Conservation (phyloP, 2,888 invertebrate species). For the Pterostichus madidus region DNA sequence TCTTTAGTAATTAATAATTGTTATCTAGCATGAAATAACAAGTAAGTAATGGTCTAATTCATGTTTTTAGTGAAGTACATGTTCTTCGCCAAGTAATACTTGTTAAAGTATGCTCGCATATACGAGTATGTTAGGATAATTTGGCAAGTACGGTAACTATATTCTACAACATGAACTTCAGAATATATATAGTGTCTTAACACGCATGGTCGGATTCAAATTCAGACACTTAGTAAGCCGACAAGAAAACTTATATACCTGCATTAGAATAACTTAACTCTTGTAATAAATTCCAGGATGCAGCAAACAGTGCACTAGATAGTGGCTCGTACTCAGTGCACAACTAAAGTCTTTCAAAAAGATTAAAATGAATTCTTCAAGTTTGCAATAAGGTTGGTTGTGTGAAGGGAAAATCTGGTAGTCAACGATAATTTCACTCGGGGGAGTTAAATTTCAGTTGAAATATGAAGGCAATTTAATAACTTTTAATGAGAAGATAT, state of each 20-base stretch:
- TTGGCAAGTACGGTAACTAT: constrained; percentile 4
- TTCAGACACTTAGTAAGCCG: not conserved
- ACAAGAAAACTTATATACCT: constrained; percentile 27
- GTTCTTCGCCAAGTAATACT: not conserved
- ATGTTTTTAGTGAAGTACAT: no score
- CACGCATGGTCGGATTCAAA: constrained; percentile 36
- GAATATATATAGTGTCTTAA: constrained; percentile 16
- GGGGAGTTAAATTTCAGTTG: constrained; percentile 3
- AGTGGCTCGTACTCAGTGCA: not conserved
- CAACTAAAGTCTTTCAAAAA: not conserved
- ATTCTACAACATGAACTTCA: not conserved
- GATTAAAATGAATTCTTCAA: not conserved
- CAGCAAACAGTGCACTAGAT: not conserved
- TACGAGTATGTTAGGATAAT: constrained; percentile 9
- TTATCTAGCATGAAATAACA: no score
- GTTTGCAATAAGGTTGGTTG: not conserved
- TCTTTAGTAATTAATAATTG: no score
- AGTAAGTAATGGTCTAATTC: no score
- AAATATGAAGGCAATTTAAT: constrained; percentile 29
- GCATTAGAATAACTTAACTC: constrained; percentile 43
- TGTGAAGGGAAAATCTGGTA: not conserved
- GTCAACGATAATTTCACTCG: constrained; percentile 11
- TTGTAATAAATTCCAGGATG: not conserved
- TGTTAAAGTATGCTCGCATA: not conserved
- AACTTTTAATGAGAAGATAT: constrained; percentile 14